Conservation (phyloP, 2,888 invertebrate genomes). For the Cephonodes hylas region DNA sequence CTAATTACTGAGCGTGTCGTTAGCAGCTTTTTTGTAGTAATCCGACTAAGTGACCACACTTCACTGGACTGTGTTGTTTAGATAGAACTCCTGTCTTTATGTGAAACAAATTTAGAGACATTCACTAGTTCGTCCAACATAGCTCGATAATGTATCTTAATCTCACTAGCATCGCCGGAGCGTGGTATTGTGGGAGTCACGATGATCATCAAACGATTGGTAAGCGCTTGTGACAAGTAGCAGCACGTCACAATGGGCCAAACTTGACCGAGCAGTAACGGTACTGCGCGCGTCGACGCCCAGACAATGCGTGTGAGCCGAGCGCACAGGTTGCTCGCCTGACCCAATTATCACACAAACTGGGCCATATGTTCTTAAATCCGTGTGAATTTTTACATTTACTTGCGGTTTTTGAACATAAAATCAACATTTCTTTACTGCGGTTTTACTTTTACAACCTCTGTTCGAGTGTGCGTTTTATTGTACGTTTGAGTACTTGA, state of each 20-base stretch:
- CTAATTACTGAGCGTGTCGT: neutral
- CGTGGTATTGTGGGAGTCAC: neutral
- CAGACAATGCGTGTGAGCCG: constrained; percentile 74
- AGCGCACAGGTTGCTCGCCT: constrained; percentile 74
- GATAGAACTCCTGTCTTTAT: neutral
- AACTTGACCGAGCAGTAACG: constrained; percentile 77
- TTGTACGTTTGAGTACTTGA: neutral
- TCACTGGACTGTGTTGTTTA: no score
- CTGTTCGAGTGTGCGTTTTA: neutral
- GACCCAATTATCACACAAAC: constrained; percentile 75
- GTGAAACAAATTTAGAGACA: neutral
- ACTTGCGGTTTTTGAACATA: constrained; percentile 22
- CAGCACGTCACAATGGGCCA: constrained; percentile 64
- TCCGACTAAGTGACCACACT: neutral
- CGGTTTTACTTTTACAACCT: neutral
- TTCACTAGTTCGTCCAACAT: neutral
- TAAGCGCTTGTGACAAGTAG: constrained; percentile 13
- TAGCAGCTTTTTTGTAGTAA: neutral
- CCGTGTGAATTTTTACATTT: constrained; percentile 63
- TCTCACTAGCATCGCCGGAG: neutral
- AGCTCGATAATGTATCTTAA: neutral
- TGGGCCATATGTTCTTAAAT: constrained; percentile 67
- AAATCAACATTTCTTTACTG: constrained; percentile 6
- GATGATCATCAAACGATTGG: neutral
- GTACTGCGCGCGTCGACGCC: constrained; percentile 55